Evolutionary conservation across 2,113 vertebrate genomes (phyloP), one percentile per base, ranked within the genome.

Genomic region (Monarcha castaneiventris): DNA sequence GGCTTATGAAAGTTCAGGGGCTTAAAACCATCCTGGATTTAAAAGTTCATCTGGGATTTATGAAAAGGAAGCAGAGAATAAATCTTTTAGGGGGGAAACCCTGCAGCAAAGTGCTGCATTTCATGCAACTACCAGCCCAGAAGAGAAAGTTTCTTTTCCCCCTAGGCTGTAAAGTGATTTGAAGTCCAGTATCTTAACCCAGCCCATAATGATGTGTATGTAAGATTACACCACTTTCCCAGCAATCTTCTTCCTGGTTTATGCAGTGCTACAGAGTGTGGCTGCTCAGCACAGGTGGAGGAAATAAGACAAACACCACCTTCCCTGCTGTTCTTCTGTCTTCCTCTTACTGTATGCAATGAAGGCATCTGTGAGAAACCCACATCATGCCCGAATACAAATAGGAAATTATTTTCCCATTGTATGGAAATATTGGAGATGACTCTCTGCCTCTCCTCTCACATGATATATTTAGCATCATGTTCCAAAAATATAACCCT

Each of bases 1-100:
- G 66, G 48, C 33, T 74, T 61, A 43, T 1, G 5, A 71, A 85
- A 82, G 33, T 74, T 94, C 79, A 92, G 41, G 82, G 55, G 17
- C 82, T 96, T 87, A 85, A 92, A 52, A 86, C n/a, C 88, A 41
- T 33, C 51, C 79, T 68, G 79, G 39, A 72, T 81, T 86, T 96
- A 32, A 82, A 92, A 80, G 43, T 67, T 86, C 85, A 41, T 49
- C 72, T 77, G 72, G 51, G 85, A 95, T 88, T 92, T 90, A 74
- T 64, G 79, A 52, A 93, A 66, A 86, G 37, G 55, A 87, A 93
- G 61, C 16, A 51, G 16, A 78, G 41, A 90, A 84, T 14, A 84
- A 95, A 58, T 76, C 20, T 69, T 74, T 15, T 6, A 9, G 16
- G 9, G 8, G 29, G 1, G 1, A 25, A 43, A 33, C 1, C 16